Evolutionary conservation across 2,888 invertebrate genomes (phyloP), one percentile per base, ranked within the genome.

Genomic region (Hirtodrosophila trivittata): DNA sequence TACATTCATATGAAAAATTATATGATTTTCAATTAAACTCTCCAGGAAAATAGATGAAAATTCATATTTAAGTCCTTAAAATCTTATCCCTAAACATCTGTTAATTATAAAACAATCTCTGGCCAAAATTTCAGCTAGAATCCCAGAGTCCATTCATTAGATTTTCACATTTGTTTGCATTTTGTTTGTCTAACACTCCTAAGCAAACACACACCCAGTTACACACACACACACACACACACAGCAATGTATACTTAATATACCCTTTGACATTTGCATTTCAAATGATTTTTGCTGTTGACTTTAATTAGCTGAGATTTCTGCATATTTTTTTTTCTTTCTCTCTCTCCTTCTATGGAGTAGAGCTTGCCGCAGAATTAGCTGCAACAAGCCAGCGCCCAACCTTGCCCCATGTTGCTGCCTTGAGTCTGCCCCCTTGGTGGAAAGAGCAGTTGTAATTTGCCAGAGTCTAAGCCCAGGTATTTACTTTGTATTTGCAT

Each of bases 231-330:
- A 33, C 25, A 47, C 8, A 26, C 39, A 21, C 42, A 42, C 37
- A 35, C 26, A 32, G 21, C 21, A 52, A 13, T 37, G 30, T 37
- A 51, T 50, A 35, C 38, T 58, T 50, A 62, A 71, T 71, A 54
- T 78, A 64, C 45, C 65, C 54, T 75, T 76, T 85, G 75, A 75
- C 75, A 87, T 87, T 87, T 87, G 75, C 86, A 87, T 86, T 81
- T 74, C 67, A 87, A 86, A 87, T 88, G 81, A 77, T 72, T 76
- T 71, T 76, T 66, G 66, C 54, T 87, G 78, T 87, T 87, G 87
- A 88, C 81, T 88, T 84, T 82, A 86, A 87, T 88, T 88, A 88
- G 88, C 81, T 72, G 73, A 74, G 84, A 84, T 80, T 86, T 83
- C 38, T 59, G 49, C 26, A n/a, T 16, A n/a, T 39, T 33, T 32